Conservation (phyloP, 2,888 invertebrate species). For the Nemotelus pantherinus region DNA sequence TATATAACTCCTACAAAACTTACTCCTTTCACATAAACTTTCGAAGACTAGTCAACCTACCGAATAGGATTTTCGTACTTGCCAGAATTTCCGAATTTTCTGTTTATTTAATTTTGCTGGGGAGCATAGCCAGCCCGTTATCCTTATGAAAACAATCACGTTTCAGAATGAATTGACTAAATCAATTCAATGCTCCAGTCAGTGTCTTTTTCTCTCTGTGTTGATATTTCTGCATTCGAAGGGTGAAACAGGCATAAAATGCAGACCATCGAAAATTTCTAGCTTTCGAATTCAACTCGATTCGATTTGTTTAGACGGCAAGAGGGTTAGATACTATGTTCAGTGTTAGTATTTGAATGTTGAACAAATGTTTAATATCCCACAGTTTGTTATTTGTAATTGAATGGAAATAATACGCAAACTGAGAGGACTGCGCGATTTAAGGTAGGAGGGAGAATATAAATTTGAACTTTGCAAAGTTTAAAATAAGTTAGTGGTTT, state of each 20-base stretch:
- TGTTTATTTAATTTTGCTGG: constrained; percentile 22
- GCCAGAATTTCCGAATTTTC: background rate
- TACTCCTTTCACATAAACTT: background rate
- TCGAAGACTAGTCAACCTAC: too few relatives aligned
- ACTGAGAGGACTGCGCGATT: background rate
- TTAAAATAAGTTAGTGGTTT: too few relatives aligned
- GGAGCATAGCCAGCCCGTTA: too few relatives aligned
- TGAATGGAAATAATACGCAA: constrained; percentile 39
- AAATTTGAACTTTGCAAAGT: too few relatives aligned
- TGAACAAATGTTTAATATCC: constrained; percentile 43
- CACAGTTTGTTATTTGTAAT: constrained; percentile 44
- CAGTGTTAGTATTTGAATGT: constrained; percentile 2
- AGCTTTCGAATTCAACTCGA: constrained; percentile 35
- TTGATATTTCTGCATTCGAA: too few relatives aligned
- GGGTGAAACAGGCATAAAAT: background rate
- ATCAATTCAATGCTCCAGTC: background rate
- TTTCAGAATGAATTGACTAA: background rate
- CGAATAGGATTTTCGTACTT: too few relatives aligned
- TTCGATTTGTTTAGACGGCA: constrained; percentile 16
- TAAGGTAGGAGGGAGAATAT: too few relatives aligned
- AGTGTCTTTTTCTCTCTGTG: too few relatives aligned
- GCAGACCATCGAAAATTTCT: background rate
- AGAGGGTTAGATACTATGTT: background rate
- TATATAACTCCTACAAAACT: background rate
- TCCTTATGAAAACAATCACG: background rate